Evolutionary conservation across 2,888 invertebrate species (phyloP), one percentile per base, ranked within the genome.

Genomic region (Mellilla xanthometata): DNA sequence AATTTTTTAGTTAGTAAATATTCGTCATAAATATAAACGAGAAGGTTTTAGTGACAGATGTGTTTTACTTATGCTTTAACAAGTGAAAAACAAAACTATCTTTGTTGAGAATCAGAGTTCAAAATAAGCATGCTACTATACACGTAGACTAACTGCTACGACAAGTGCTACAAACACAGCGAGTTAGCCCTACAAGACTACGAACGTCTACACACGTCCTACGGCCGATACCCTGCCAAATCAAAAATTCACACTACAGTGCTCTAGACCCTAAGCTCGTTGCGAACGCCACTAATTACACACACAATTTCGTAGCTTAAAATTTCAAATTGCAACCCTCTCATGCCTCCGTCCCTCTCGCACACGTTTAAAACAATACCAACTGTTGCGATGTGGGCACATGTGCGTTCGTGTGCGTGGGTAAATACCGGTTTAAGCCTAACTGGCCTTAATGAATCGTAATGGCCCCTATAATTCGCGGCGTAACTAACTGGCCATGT

Each of bases 381-480:
- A 76, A 81, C 77, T 78, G 82, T 80, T 79, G 81, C 78, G 72
- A 72, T 58, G 58, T 45, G 50, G 48, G 56, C 58, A 56, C 53
- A 59, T 72, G 75, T 71, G 68, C 47, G 49, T 39, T 31, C 57
- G 87, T 87, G 84, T 86, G 88, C 70, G 86, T 87, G 82, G 68
- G 89, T 85, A 90, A 90, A 90, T 88, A 90, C 88, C 86, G 81
- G 86, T 88, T 90, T 88, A 90, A 90, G 89, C 90, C 89, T 90
- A 90, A 90, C 90, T 88, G 90, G 89, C 90, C 88, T 90, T 90
- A 90, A 90, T 90, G 90, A 90, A 90, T 90, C 90, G 90, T 90
- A 90, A 90, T 90, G 90, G 90, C 88, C 90, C 88, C 90, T 90
- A 90, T 90, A 90, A 90, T 90, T 90, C 89, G 90, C 88, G 88